Evolutionary conservation across 2,797 vertebrate species (phyloP).

Genomic region (Acipenser ruthenus): DNA sequence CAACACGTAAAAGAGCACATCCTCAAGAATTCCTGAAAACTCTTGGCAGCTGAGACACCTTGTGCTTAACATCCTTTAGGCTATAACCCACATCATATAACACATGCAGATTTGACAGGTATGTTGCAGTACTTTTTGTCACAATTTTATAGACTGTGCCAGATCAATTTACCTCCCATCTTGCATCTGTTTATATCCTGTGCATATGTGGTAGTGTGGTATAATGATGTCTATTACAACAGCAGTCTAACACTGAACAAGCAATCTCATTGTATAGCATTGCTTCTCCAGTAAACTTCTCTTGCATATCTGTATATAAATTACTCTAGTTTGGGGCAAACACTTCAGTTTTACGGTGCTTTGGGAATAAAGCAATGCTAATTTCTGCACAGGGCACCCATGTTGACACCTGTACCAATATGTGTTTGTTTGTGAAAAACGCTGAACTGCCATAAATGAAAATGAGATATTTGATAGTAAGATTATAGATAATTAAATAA

Average conservation of each 20-base stretch:
- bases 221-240: slow-evolving; percentile 52
- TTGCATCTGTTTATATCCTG: slow-evolving; percentile 50
- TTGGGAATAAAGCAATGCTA: too few species aligned
- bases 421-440: too few species aligned
- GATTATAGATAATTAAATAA: too few species aligned
- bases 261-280: slow-evolving; percentile 56
- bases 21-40: too few species aligned
- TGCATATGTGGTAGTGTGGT: slow-evolving; percentile 54
- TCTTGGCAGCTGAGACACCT: not conserved
- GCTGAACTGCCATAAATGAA: too few species aligned
- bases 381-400: too few species aligned
- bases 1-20: too few species aligned
- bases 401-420: too few species aligned
- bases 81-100: not conserved
- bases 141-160: not conserved
- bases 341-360: too few species aligned
- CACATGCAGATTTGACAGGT: not conserved
- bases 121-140: not conserved
- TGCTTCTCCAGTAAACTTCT: slow-evolving; percentile 19
- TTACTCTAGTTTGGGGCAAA: too few species aligned
- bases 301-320: too few species aligned
- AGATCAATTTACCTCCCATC: slow-evolving; percentile 22
- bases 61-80: not conserved
- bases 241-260: slow-evolving; percentile 52
- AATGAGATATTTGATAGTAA: too few species aligned